Conservation (phyloP, 64 coral and sea anemone genomes). For the Orbicella faveolata region DNA sequence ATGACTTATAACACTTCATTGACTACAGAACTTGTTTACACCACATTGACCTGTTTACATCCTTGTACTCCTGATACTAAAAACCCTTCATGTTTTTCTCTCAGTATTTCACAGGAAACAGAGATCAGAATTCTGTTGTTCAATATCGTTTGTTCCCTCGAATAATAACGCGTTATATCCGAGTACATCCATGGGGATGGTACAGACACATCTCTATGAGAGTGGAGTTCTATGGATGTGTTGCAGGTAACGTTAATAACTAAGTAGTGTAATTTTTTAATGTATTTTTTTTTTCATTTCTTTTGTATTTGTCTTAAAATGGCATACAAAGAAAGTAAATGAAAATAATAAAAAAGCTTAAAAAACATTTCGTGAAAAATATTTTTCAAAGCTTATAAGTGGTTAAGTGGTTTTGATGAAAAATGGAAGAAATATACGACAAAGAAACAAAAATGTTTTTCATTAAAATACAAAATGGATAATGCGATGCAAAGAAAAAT, state of each 20-base stretch:
- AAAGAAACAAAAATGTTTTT: too few species aligned
- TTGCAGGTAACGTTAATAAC: constrained; percentile 32
- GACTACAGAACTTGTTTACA: too few species aligned
- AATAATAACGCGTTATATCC: constrained; percentile 69
- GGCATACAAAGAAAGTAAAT: too few species aligned
- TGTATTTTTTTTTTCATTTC: background rate
- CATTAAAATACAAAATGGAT: too few species aligned
- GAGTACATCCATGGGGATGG: constrained; percentile 81
- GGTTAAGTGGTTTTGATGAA: too few species aligned
- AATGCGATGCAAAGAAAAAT: too few species aligned
- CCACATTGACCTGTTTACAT: background rate
- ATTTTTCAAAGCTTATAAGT: too few species aligned
- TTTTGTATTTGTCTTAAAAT: background rate
- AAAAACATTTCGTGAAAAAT: too few species aligned
- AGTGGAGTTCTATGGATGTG: constrained; percentile 83
- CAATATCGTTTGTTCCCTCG: constrained; percentile 77
- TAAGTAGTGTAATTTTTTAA: background rate
- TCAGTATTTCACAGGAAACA: constrained; percentile 85
- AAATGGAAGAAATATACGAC: too few species aligned
- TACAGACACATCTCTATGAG: constrained; percentile 69
- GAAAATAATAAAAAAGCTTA: too few species aligned
- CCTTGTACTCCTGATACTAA: background rate
- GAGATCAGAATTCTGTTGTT: constrained; percentile 70
- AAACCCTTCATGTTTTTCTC: background rate
- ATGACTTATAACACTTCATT: too few species aligned